These are phyloP conservation scores for Bostrychus sinensis DNA, from an alignment of 2,113 vertebrate species.

Conservation along the genomic window DNA sequence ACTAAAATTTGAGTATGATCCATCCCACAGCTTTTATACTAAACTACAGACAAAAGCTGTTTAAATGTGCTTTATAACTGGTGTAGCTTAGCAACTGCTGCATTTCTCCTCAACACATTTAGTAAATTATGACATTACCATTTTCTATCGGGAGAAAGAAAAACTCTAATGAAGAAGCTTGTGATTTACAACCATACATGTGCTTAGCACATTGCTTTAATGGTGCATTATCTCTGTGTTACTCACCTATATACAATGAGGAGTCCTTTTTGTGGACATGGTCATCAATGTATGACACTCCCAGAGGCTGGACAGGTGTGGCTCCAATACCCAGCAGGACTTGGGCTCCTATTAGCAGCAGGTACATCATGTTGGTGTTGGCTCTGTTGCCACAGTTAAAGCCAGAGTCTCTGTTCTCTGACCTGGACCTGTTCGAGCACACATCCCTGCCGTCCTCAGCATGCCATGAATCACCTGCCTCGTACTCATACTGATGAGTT, in stretches of 20 bases:
- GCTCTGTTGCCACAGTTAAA: conserved; percentile 90
- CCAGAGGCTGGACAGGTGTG: conserved; percentile 89
- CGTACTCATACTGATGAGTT: conserved; percentile 95
- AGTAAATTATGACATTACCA: not conserved
- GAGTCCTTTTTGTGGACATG: conserved; percentile 95
- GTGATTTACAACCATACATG: not conserved
- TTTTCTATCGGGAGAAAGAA: not conserved
- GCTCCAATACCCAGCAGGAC: conserved; percentile 97
- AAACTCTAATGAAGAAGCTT: not conserved
- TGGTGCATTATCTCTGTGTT: not conserved
- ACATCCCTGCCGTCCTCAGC: conserved; percentile 89
- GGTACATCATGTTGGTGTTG: conserved; percentile 99
- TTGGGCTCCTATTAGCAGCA: conserved; percentile 97
- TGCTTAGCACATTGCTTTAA: not conserved
- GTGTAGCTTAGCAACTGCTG: not conserved
- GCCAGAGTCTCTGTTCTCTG: conserved; percentile 84
- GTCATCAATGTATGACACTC: conserved; percentile 90
- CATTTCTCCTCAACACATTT: not conserved
- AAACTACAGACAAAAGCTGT: not conserved
- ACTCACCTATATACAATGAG: conserved; percentile 94
- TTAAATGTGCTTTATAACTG: not conserved
- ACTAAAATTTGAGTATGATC: too few relatives aligned
- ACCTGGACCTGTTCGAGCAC: conserved; percentile 86
- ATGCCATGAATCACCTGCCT: conserved; percentile 88
- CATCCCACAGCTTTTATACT: not conserved